Base-by-base conservation (phyloP, 2,888 invertebrate genomes). In the Calameuta pallipes region DNA sequence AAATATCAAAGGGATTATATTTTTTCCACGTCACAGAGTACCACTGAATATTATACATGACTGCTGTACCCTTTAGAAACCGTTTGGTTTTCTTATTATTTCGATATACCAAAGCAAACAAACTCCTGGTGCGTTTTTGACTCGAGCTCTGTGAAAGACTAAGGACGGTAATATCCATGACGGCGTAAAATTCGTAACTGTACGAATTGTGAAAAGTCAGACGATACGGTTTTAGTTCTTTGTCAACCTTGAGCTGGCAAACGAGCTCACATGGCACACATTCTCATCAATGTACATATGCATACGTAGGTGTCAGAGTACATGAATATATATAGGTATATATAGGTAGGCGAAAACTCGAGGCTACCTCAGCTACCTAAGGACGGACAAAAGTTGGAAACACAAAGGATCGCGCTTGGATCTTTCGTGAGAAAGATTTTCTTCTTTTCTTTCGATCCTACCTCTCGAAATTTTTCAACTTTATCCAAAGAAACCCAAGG, bases 161-260 rank as follows among this genome's bases (percentile, higher is more conserved):
- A 56, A 56, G 23, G 56, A 56, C 15, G 15, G 6, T 56, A 56
- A 56, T 56, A 56, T 23, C 56, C 23, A 56, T 56, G 23, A 23
- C 23, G 23, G 2, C 15, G 56, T 41, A 56, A 56, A 56, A 56
- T 23, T 56, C 23, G 23, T 56, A 56, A 56, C 56, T 56, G 56
- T 56, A 23, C 23, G 56, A 56, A 23, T 56, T 56, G 56, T 23
- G 56, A 56, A 56, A 56, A 56, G 56, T 56, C 56, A 56, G 23
- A 56, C 56, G 56, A 56, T 56, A 56, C 56, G 34, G 71, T 31
- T 71, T 31, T 71, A 71, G 71, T 56, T 56, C 71, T 71, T 71
- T 71, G 71, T 71, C 71, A 71, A 71, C 71, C 71, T 71, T 71
- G 71, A 71, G 71, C 71, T 71, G 33, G 71, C 71, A 71, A 34